A percentile compares a stretch with the other conserved stretches of the same genome.
Conservation (phyloP, 1,140 invertebrate genomes). For the Tetragnatha versicolor region DNA sequence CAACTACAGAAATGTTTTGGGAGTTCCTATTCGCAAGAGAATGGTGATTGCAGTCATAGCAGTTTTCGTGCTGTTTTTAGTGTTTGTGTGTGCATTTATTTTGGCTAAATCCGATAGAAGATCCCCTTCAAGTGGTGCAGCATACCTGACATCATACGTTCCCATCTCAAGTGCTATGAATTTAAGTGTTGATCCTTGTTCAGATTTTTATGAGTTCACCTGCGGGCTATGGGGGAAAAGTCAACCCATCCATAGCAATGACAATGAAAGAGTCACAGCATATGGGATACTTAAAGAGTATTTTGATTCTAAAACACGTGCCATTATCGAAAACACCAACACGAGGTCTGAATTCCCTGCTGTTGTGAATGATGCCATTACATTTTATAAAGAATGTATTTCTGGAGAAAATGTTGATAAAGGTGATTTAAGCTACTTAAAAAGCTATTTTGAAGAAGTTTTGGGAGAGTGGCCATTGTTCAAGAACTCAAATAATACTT, state of each 20-base stretch:
- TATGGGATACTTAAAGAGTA: too few relatives aligned
- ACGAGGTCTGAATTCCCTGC: background rate
- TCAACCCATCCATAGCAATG: too few relatives aligned
- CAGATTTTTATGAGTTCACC: slow-evolving; percentile 90
- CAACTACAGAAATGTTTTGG: background rate
- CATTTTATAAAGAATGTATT: slow-evolving; percentile 21
- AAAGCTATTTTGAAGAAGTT: background rate
- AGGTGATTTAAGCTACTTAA: background rate
- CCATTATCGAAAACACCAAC: background rate
- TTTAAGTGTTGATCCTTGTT: slow-evolving; percentile 77
- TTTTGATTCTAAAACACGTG: too few relatives aligned
- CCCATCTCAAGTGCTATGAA: slow-evolving; percentile 71
- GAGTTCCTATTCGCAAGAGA: background rate
- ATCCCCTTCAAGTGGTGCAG: background rate
- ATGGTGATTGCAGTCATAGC: background rate
- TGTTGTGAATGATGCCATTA: slow-evolving; percentile 33
- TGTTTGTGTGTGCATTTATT: background rate
- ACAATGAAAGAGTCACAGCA: too few relatives aligned
- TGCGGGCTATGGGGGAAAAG: slow-evolving; percentile 73
- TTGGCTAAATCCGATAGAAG: background rate
- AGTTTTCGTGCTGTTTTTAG: background rate
- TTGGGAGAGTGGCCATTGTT: slow-evolving; percentile 41
- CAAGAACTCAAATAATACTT: background rate
- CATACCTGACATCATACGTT: background rate
- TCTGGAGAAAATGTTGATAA: background rate